Evolutionary conservation across 2,888 invertebrate species (phyloP), one percentile per base, ranked within the genome.

Genomic region (Drosophila infuscata): DNA sequence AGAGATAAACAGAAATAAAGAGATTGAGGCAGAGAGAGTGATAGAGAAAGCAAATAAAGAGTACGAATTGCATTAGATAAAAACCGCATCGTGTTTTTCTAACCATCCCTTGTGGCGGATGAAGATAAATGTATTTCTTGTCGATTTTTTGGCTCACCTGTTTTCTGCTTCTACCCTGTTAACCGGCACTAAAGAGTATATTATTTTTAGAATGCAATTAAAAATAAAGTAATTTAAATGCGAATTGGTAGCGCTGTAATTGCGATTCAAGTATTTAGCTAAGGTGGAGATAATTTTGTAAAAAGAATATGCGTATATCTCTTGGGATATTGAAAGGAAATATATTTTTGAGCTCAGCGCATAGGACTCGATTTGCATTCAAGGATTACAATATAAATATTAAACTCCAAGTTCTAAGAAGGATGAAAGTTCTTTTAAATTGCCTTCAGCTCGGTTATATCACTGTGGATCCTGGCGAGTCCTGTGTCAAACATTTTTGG

Each of bases 111-210:
- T 60, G 58, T 65, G 71, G 36, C 49, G 38, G n/a, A 33, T 38
- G 43, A 81, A 81, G 70, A 81, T 79, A 72, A 79, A 81, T 81
- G 54, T 65, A 65, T 79, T 72, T 81, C 68, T 72, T 57, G 41
- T 43, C 25, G 33, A 30, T 63, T 60, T 58, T 57, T 70, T 73
- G 33, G 33, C 2, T 62, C 38, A 8, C 48, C 35, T 59, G 29
- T 66, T 62, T 49, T 29, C 32, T 48, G 11, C n/a, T 33, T 43
- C 11, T 46, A 33, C 58, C 54, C 66, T 64, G 17, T 25, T 51
- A 8, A 6, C 5, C 12, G 1, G 0, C 9, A 30, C 25, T 15
- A 41, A 32, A 53, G 35, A 52, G 12, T 3, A 36, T 36, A 54
- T 54, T 25, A 17, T 29, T 36, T 29, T 17, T 5, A 12, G 11